These are phyloP conservation scores for Prosopocoilus inquinatus DNA, from an alignment of 2,888 invertebrate genomes.

Conservation along the genomic window DNA sequence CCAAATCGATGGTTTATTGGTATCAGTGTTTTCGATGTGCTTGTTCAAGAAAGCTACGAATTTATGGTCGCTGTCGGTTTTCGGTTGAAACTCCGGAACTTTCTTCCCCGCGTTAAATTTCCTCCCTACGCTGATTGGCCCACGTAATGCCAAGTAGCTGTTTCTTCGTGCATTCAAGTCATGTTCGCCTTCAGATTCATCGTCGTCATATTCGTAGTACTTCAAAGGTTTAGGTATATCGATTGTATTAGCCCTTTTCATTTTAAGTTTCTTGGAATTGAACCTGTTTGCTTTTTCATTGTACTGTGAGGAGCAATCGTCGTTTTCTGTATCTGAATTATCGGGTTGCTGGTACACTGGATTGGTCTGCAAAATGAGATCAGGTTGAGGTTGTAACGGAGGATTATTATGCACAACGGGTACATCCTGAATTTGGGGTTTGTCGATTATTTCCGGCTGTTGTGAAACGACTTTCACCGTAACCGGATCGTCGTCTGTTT, in stretches of 20 bases:
- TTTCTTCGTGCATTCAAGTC: slow-evolving; percentile 42
- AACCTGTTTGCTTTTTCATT: slow-evolving; percentile 51
- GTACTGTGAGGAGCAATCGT: slow-evolving; percentile 13
- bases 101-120: slow-evolving; percentile 48
- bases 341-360: slow-evolving; percentile 38
- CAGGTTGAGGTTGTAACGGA: slow-evolving; percentile 19
- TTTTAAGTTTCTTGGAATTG: slow-evolving; percentile 64
- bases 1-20: slow-evolving; percentile 16
- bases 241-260: slow-evolving; percentile 87
- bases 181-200: slow-evolving; percentile 46
- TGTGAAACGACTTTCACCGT: slow-evolving; percentile 27
- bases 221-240: slow-evolving; percentile 74
- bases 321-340: slow-evolving; percentile 15
- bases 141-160: slow-evolving; percentile 54
- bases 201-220: slow-evolving; percentile 52
- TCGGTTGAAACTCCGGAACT: slow-evolving; percentile 72
- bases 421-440: slow-evolving; percentile 1
- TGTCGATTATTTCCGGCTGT: neutral
- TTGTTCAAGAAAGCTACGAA: slow-evolving; percentile 81
- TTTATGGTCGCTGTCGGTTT: slow-evolving; percentile 82
- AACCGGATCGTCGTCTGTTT: slow-evolving; percentile 38
- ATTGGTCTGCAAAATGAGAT: slow-evolving; percentile 38
- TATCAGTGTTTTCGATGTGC: slow-evolving; percentile 54
- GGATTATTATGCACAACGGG: neutral
- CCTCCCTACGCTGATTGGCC: slow-evolving; percentile 57